A percentile compares a stretch with the other conserved stretches of the same genome.
These are phyloP conservation scores for Chloropsis hardwickii DNA, from an alignment of 2,113 vertebrate species.

Conservation along the genomic window DNA sequence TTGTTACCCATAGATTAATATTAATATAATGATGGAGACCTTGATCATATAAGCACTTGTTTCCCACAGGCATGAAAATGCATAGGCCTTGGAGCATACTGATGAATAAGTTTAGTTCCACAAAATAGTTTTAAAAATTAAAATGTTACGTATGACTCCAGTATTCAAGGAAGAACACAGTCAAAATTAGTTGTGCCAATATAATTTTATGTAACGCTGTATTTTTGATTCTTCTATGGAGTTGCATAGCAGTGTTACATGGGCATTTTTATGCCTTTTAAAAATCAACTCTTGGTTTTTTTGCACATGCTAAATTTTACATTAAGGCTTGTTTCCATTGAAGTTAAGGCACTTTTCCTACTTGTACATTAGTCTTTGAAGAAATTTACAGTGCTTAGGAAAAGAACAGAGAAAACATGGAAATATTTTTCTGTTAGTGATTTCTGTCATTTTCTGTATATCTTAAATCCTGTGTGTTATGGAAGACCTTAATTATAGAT, in stretches of 20 bases:
- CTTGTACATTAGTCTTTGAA: not conserved
- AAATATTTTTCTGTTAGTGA: not conserved
- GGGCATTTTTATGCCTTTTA: not conserved
- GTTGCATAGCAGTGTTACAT: not conserved
- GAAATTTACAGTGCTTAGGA: not conserved
- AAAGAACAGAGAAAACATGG: not conserved
- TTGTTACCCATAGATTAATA: conserved; percentile 6
- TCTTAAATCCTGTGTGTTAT: not conserved
- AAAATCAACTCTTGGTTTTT: not conserved
- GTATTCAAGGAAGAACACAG: not conserved
- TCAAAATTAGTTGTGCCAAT: not conserved
- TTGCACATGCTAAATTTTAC: not conserved
- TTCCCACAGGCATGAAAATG: not conserved
- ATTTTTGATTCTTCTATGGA: not conserved
- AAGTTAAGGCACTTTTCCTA: not conserved
- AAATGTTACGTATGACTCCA: not conserved
- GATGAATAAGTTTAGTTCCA: not conserved
- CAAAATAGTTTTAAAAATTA: not conserved
- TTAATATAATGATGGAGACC: not conserved
- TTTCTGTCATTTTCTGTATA: not conserved
- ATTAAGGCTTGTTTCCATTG: not conserved
- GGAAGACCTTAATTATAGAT: not conserved
- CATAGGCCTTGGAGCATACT: not conserved
- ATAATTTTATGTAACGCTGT: not conserved
- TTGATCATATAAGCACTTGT: not conserved